phyloP scores from a whole-genome alignment of 1,140 invertebrate genomes.

The Eueides isabella region DNA sequence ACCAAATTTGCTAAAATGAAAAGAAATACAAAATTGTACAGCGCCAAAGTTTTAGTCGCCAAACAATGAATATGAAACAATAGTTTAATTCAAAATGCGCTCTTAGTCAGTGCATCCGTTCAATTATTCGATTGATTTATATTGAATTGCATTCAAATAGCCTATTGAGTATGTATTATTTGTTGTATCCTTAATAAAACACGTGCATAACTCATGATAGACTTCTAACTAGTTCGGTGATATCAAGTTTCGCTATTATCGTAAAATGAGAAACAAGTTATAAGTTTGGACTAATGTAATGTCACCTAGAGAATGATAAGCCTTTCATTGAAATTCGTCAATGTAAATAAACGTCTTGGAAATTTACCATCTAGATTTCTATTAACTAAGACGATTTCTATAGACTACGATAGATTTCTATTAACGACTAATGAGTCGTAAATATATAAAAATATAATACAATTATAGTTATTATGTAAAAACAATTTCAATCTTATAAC shows the following conservation, averaged over 20 bases:
- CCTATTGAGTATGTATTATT: constrained; percentile 30
- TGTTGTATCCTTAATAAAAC: constrained; percentile 25
- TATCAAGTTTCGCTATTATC: constrained; percentile 17
- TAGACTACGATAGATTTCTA: background rate
- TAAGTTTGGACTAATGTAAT: background rate
- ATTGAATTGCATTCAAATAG: constrained; percentile 18
- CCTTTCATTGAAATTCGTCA: background rate
- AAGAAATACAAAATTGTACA: background rate
- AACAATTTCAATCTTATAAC: no score
- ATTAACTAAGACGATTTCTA: background rate
- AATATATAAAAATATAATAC: background rate
- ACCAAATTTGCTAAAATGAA: constrained; percentile 44
- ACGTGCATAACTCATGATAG: constrained; percentile 27
- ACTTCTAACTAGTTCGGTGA: constrained; percentile 11
- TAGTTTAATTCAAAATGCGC: constrained; percentile 22
- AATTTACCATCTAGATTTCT: background rate
- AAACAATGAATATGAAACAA: background rate
- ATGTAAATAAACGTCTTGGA: background rate
- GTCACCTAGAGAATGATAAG: background rate
- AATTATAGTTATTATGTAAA: no score
- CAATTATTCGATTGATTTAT: constrained; percentile 43
- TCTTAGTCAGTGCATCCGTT: constrained; percentile 23
- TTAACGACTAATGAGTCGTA: background rate
- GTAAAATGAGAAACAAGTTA: constrained; percentile 5
- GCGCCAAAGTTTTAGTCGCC: background rate